Base-by-base conservation (phyloP, 2,113 vertebrate species). In the Ailuropoda melanoleuca region DNA sequence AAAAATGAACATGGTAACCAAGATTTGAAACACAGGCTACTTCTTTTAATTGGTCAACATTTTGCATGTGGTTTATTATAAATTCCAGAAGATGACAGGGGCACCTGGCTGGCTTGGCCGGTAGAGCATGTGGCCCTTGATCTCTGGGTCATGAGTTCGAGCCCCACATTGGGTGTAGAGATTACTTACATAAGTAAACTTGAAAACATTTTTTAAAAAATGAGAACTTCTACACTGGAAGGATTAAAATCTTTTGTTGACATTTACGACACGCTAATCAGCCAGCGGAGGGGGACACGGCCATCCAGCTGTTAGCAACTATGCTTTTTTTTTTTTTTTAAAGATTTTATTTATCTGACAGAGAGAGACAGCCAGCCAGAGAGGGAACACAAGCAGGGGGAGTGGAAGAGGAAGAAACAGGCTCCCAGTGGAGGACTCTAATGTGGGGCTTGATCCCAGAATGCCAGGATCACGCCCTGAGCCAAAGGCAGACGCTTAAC, bases 241-340 rank as follows among this genome's bases (percentile, higher is more conserved):
- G 64, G 43, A 85, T 72, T 5, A 50, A 53, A 90, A 90, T 78
- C n/a, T 64, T 93, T 88, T 90, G 26, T 81, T 81, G 74, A 34
- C 39, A 48, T 55, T 55, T 86, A 53, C 46, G 48, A 68, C 50
- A 82, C 55, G 31, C 87, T 62, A 72, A 74, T 82, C 34, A 68
- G 58, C 93, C 95, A 96, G 74, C 86, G 96, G 86, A 90, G 81
- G 93, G 95, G 94, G 95, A 93, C 81, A 81, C 56, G 82, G 53
- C 56, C 46, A 24, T 91, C 39, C 8, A 48, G n/a, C 58, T 82
- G 85, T 88, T 78, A 74, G 70, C 21, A 50, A 23, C 43, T 50
- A 66, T 23, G 1, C 13, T 75, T 58, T 58, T 56, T 53, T 53
- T 55, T 75, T 81, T 43, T 77, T 34, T 43, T 43, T 43, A 43